Conservation (phyloP, 1,140 invertebrate species). For the Liolophura sinensis region DNA sequence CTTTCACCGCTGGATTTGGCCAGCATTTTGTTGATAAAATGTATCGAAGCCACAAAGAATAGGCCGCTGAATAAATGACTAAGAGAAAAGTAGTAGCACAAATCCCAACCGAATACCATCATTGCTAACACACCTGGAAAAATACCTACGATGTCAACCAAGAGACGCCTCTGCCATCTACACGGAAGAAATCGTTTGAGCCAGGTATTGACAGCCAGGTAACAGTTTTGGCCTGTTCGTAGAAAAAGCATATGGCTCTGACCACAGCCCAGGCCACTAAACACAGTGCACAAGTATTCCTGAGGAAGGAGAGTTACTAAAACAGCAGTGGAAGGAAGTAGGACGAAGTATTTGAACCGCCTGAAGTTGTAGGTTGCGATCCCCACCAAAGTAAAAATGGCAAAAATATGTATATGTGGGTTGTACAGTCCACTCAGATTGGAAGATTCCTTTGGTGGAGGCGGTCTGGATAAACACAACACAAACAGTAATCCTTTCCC, state of each 20-base stretch:
- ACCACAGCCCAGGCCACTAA: conserved; percentile 22
- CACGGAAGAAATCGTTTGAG: conserved; percentile 8
- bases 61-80: neutral
- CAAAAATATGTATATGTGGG: conserved; percentile 18
- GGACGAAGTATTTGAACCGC: neutral
- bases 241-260: conserved; percentile 22
- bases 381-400: conserved; percentile 8
- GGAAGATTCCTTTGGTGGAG: conserved; percentile 4
- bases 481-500: conserved; percentile 24
- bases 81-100: neutral
- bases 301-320: conserved; percentile 7
- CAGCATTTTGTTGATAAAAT: no score
- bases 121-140: conserved; percentile 16
- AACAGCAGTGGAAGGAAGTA: conserved; percentile 6
- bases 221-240: conserved; percentile 16
- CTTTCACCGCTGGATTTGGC: no score
- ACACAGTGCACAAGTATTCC: conserved; percentile 8
- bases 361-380: conserved; percentile 3
- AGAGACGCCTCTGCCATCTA: conserved; percentile 11
- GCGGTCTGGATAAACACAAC: conserved; percentile 20
- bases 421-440: conserved; percentile 4
- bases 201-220: conserved; percentile 15
- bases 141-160: conserved; percentile 16
- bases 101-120: conserved; percentile 14
- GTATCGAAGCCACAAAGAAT: neutral